Evolutionary conservation across 1,140 invertebrate genomes (phyloP), one percentile per base, ranked within the genome.

Genomic region (Chelonus insularis): DNA sequence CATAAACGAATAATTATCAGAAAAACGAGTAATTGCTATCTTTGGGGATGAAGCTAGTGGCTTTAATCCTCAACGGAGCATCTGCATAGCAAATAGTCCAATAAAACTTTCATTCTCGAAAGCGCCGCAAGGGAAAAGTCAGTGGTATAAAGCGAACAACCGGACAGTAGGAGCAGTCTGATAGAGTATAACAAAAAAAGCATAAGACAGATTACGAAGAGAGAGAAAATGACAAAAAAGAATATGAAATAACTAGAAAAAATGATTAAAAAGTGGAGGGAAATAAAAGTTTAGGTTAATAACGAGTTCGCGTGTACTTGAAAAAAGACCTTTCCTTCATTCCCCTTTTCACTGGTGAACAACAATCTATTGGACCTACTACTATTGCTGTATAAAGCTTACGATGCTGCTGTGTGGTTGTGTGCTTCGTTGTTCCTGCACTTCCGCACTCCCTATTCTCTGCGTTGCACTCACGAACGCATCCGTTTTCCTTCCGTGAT

Each of bases 401-500:
- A 11, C 12, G 16, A 18, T 50, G 20, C 21, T 23, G 16, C 21
- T 34, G 8, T 34, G 8, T 55, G 32, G 12, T 32, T 51, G 18
- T 51, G 18, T 9, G 9, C 20, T 29, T 12, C 18, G 21, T 14
- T 23, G 2, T 29, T 45, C 34, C n/a, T 37, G 25, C 25, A 29
- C 25, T n/a, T 37, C 36, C 36, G 36, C 36, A 37, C 36, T 12
- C 16, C 16, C 20, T 54, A 32, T 60, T 60, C 36, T 41, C 36
- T 54, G 20, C 37, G 50, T 52, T 51, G 29, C 23, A 45, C 36
- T 52, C 32, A 54, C 14, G 14, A 8, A 60, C 36, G 37, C 59
- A 54, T 36, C 39, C 51, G 50, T 48, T 60, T 52, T 60, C 58
- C 58, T 60, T 61, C 32, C 59, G 59, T 61, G 59, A 61, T 61